Conservation (phyloP, 2,888 invertebrate species). For the Caradrina kadenii region DNA sequence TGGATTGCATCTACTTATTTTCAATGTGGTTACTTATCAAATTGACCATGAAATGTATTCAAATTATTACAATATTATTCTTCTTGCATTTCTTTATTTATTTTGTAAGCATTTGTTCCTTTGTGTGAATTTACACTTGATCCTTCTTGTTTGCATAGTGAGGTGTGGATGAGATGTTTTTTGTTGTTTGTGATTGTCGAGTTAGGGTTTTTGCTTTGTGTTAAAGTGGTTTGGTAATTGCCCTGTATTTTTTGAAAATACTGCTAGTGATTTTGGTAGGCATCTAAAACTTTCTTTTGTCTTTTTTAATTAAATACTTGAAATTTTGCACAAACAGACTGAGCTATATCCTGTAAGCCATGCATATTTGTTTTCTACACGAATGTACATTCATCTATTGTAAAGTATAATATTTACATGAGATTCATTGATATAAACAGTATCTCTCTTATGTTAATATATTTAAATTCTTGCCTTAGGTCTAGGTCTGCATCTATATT, state of each 20-base stretch:
- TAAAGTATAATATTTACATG: too few relatives aligned
- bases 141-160: constrained; percentile 72
- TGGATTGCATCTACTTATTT: constrained; percentile 60
- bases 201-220: constrained; percentile 3
- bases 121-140: constrained; percentile 70
- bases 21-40: constrained; percentile 80
- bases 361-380: too few relatives aligned
- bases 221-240: neutral
- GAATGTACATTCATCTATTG: too few relatives aligned
- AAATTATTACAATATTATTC: constrained; percentile 69
- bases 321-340: too few relatives aligned
- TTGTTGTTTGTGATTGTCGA: constrained; percentile 26
- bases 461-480: neutral
- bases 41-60: constrained; percentile 86
- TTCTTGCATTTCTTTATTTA: constrained; percentile 46
- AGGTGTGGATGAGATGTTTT: constrained; percentile 36
- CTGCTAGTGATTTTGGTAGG: neutral
- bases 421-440: neutral
- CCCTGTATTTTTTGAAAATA: neutral
- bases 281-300: neutral
- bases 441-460: neutral
- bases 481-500: constrained; percentile 32
- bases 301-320: too few relatives aligned
- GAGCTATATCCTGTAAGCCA: too few relatives aligned
- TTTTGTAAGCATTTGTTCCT: constrained; percentile 29